phyloP scores from a whole-genome alignment of 2,888 invertebrate genomes.

The Callosobruchus maculatus region DNA sequence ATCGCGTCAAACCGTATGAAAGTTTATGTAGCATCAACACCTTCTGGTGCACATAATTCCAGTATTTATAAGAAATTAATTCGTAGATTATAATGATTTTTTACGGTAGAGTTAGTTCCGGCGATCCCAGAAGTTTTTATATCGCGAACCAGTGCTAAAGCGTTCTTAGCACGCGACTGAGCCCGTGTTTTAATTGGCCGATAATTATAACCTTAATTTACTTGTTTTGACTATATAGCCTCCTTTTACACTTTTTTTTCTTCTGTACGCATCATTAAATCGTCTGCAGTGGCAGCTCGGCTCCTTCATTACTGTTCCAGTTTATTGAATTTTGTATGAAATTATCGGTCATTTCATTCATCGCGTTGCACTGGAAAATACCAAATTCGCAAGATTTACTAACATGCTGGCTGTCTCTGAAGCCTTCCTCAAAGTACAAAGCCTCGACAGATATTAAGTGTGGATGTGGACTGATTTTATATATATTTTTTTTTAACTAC shows the following conservation, averaged over 20 bases:
- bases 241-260: background rate
- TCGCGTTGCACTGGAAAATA: no score
- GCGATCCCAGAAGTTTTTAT: background rate
- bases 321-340: no score
- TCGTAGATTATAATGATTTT: background rate
- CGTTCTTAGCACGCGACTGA: background rate
- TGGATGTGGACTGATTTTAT: no score
- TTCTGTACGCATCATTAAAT: background rate
- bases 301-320: no score
- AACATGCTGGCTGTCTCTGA: no score
- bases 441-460: no score
- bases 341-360: no score
- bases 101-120: background rate
- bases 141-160: background rate
- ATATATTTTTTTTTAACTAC: no score
- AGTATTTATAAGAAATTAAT: background rate
- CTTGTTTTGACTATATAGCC: background rate
- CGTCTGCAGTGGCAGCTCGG: background rate
- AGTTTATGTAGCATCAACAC: background rate
- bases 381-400: no score
- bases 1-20: background rate
- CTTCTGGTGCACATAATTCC: background rate
- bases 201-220: background rate
- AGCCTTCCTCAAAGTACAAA: no score
- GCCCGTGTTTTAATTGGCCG: background rate